Conservation (phyloP, 2,888 invertebrate species). For the Ectemnius continuus region DNA sequence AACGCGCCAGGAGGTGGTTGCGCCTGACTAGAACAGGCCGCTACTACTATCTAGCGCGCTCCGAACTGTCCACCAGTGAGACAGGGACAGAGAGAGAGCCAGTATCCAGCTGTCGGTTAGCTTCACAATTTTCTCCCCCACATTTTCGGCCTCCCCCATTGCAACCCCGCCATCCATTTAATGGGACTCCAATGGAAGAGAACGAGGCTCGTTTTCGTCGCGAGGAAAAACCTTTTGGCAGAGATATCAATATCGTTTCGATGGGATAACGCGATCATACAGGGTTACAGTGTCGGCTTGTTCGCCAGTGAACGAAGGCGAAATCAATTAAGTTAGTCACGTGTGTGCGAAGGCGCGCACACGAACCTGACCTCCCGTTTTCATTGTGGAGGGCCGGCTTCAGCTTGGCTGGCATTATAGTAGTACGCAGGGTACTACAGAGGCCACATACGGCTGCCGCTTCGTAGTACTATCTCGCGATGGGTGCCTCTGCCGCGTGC, state of each 20-base stretch:
- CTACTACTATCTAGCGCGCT: no score
- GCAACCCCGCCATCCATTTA: background rate
- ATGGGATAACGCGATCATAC: conserved; percentile 52
- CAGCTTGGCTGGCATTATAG: conserved; percentile 10
- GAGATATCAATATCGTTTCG: conserved; percentile 28
- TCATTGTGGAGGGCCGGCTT: conserved; percentile 34
- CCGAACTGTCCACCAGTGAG: background rate
- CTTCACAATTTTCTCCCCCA: background rate
- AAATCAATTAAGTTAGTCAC: conserved; percentile 73
- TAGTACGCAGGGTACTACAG: conserved; percentile 45
- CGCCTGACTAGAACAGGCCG: conserved; percentile 29
- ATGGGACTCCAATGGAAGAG: background rate
- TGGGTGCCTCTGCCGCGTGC: conserved; percentile 42
- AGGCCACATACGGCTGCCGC: conserved; percentile 37
- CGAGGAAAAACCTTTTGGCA: conserved; percentile 14
- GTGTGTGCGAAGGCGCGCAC: conserved; percentile 42
- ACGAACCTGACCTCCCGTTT: conserved; percentile 48
- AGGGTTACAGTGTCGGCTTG: conserved; percentile 10
- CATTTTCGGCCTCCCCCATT: no score
- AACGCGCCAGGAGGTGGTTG: conserved; percentile 33
- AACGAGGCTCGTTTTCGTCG: conserved; percentile 9
- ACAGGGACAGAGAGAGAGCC: background rate
- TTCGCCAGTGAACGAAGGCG: conserved; percentile 58
- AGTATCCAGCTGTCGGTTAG: conserved; percentile 11
- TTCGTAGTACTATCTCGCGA: conserved; percentile 13